These are phyloP conservation scores for Drepanosiphum platanoidis DNA, from an alignment of 2,888 invertebrate species.

Conservation along the genomic window DNA sequence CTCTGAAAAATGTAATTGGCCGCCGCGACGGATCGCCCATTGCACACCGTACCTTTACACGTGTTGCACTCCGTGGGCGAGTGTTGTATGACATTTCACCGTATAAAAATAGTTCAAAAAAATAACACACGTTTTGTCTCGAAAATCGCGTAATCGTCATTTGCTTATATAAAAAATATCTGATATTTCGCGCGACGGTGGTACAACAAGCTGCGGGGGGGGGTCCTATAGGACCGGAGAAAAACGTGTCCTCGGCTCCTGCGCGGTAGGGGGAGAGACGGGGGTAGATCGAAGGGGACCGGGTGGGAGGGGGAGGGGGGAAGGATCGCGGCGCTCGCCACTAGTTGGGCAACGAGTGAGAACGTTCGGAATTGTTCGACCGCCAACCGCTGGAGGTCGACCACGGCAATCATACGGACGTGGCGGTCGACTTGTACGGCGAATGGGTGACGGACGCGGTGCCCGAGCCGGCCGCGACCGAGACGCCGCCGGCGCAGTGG, in stretches of 20 bases:
- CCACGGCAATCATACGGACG: conserved; percentile 61
- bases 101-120: too few species aligned
- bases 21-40: too few species aligned
- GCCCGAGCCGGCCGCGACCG: background rate
- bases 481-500: background rate
- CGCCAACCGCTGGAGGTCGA: conserved; percentile 57
- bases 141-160: too few species aligned
- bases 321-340: background rate
- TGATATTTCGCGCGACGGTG: too few species aligned
- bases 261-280: background rate
- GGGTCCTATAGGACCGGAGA: background rate
- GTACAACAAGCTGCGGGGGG: too few species aligned
- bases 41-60: too few species aligned
- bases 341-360: conserved; percentile 57
- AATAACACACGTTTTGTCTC: too few species aligned
- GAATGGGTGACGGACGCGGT: conserved; percentile 46
- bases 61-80: too few species aligned
- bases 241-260: background rate
- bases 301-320: too few species aligned
- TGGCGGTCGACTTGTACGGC: conserved; percentile 55
- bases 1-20: too few species aligned
- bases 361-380: conserved; percentile 48
- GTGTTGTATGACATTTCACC: too few species aligned
- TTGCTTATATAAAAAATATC: too few species aligned
- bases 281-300: background rate